Percentiles rank a stretch among this genome's conserved stretches.
These are phyloP conservation scores for Lycopodina hypogea DNA, from an alignment of 37 sponge, comb jelly and placozoan species.

Conservation along the genomic window DNA sequence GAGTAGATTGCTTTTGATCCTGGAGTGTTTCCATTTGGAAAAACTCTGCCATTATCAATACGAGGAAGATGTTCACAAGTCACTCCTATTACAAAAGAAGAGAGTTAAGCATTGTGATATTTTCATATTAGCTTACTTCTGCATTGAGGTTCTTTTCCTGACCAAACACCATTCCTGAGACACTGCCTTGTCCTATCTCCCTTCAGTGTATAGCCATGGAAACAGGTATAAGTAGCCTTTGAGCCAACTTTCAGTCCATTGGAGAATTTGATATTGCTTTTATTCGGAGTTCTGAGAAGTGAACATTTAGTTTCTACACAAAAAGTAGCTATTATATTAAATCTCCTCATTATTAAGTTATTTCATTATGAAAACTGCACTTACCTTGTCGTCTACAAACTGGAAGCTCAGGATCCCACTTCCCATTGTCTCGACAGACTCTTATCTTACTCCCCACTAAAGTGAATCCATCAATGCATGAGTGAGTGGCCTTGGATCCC, in stretches of 20 bases:
- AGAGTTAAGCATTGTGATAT: neutral
- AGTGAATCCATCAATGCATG: constrained; percentile 55
- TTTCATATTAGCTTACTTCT: neutral
- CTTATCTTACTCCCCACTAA: constrained; percentile 29
- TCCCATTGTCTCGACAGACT: constrained; percentile 37
- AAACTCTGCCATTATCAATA: constrained; percentile 45
- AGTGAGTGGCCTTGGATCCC: constrained; percentile 45
- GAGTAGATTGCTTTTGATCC: constrained; percentile 42
- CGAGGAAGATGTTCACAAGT: constrained; percentile 18
- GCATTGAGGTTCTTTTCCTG: constrained; percentile 54
- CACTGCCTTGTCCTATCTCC: constrained; percentile 43
- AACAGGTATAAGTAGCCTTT: constrained; percentile 48
- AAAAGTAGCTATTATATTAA: too few species aligned
- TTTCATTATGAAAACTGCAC: too few species aligned
- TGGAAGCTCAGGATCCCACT: constrained; percentile 29
- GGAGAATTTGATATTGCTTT: neutral
- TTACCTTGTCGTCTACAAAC: constrained; percentile 13
- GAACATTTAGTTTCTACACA: too few species aligned
- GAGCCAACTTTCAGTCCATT: neutral
- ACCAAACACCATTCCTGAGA: constrained; percentile 51
- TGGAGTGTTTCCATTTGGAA: neutral
- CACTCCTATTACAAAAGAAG: neutral
- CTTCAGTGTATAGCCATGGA: constrained; percentile 47
- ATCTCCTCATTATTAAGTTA: too few species aligned
- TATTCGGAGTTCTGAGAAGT: too few species aligned